Base-by-base conservation (phyloP, 2,888 invertebrate genomes). In the Lomographa bimaculata region DNA sequence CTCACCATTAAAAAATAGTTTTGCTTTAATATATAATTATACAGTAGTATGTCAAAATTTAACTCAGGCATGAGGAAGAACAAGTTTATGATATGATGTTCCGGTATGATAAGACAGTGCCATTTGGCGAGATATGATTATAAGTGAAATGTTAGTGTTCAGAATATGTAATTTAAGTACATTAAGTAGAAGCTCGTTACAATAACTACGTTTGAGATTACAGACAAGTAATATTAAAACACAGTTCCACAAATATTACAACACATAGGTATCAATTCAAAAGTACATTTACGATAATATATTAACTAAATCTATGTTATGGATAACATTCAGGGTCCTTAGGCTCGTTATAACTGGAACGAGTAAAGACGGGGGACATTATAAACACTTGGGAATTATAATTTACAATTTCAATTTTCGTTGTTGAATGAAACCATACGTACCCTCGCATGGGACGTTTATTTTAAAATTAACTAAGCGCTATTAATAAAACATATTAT, bases 41-140 rank as follows among this genome's bases (percentile, higher is more conserved):
- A 27, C 14, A 14, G 7, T 26, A 38, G 28, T 25, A 37, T 41
- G 23, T 40, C 34, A 30, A 48, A 39, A 41, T 44, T 32, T 18
- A 48, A 52, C 34, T 25, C 29, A 46, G 8, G 16, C 30, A 35
- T 32, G 37, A 21, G 14, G 28, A 39, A 44, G 37, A 40, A 45
- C 34, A 20, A 39, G 20, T 24, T 11, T 19, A 40, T 46, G 50
- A 50, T 53, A 53, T 50, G 52, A 47, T 12, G 41, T 41, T 43
- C 36, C 40, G 10, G 33, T 50, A 27, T 46, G 45, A 43, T 44
- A 50, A 35, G 32, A 21, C n/a, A n/a, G n/a, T 1, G 12, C 23
- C 9, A 17, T 32, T 23, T 18, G 7, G n/a, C 11, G 8, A 28
- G 35, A 37, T 32, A 37, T 24, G 27, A 19, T n/a, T 19, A 9